Evolutionary conservation across 2,797 vertebrate species (phyloP).

Genomic region (Hydrophis major): DNA sequence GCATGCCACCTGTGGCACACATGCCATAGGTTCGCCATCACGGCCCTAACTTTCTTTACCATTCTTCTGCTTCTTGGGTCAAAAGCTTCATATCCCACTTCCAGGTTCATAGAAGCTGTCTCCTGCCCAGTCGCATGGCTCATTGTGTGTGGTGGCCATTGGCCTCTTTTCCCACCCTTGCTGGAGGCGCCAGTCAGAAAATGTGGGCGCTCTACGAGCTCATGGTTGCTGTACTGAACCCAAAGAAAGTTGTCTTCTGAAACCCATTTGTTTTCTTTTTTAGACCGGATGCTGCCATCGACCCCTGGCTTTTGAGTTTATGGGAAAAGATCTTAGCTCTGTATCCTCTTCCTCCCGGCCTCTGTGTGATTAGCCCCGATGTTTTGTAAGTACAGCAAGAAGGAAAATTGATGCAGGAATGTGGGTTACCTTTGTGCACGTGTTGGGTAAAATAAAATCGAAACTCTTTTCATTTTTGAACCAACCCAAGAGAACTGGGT

Average conservation of each 20-base stretch:
- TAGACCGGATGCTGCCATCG: constrained; percentile 86
- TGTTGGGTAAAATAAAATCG: not conserved
- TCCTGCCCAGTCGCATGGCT: too few relatives aligned
- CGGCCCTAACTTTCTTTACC: not conserved
- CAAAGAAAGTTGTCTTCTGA: fast-evolving
- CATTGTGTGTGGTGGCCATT: not conserved
- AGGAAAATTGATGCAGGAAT: not conserved
- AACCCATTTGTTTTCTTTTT: not conserved
- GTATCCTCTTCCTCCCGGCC: constrained; percentile 70
- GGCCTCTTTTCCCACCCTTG: not conserved
- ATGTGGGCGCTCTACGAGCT: not conserved
- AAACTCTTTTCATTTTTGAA: not conserved
- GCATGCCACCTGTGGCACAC: too few relatives aligned
- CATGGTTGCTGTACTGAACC: not conserved
- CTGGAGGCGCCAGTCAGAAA: not conserved
- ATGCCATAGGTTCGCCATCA: too few relatives aligned
- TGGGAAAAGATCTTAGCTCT: constrained; percentile 80
- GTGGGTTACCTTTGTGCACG: not conserved
- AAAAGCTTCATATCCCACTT: not conserved
- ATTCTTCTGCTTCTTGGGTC: not conserved
- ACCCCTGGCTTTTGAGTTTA: constrained; percentile 85
- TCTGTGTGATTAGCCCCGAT: constrained; percentile 70
- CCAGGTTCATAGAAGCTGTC: not conserved
- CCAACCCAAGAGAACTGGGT: not conserved
- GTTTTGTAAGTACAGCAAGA: constrained; percentile 76